Conservation (phyloP, 1,140 invertebrate species). For the Aleiodes sp. region DNA sequence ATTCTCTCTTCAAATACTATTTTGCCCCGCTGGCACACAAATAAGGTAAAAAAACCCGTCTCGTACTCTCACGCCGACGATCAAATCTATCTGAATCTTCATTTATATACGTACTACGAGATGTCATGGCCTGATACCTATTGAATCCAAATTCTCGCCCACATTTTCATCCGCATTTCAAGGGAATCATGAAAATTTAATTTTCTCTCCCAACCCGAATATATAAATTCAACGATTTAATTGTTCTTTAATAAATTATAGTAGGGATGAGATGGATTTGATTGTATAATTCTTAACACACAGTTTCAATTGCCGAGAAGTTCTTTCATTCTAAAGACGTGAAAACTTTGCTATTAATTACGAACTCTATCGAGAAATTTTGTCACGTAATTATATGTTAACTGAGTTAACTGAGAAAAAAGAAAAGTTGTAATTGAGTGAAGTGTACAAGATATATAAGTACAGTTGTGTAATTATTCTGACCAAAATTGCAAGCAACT, state of each 20-base stretch:
- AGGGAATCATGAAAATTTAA: too few species aligned
- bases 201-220: too few species aligned
- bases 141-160: too few species aligned
- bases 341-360: neutral
- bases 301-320: neutral
- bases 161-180: too few species aligned
- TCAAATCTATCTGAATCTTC: too few species aligned
- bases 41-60: neutral
- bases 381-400: conserved; percentile 18
- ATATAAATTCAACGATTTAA: neutral
- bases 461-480: neutral
- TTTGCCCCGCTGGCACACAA: neutral
- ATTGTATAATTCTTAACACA: too few species aligned
- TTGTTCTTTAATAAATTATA: too few species aligned
- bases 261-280: neutral
- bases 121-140: too few species aligned
- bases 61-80: neutral
- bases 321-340: neutral
- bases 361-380: conserved; percentile 13
- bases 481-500: neutral
- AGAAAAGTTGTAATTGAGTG: neutral
- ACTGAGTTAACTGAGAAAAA: conserved; percentile 9
- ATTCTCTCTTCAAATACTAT: neutral
- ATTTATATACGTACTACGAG: too few species aligned
- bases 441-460: neutral